Evolutionary conservation across 1,140 invertebrate genomes (phyloP), one percentile per base, ranked within the genome.

Genomic region (Zaprionus kolodkinae): DNA sequence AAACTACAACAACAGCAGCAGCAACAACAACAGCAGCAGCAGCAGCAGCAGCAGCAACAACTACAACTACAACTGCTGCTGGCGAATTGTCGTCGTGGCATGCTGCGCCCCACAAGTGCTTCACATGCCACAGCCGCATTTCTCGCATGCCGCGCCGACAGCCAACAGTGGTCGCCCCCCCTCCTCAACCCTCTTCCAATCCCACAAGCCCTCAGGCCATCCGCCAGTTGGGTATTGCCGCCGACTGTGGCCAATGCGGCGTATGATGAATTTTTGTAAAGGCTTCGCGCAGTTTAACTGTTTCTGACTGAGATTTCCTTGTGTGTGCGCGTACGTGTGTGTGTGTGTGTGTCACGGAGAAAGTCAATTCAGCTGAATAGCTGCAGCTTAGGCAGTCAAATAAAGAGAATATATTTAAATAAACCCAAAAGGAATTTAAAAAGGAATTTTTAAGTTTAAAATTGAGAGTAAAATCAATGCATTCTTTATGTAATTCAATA

Each of bases 211-310:
- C 27, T n/a, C 30, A 9, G n/a, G 21, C 48, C 7, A 6, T 2
- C 36, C 25, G 55, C 25, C 30, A 52, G 55, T 27, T 25, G 72
- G 33, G 35, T 33, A 63, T 35, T 12, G 61, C 63, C 62, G 63
- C 50, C 48, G 56, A 76, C 76, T 57, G 76, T 60, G 84, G 72
- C 73, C 84, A 87, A 78, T 81, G 84, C 86, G 84, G 84, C 84
- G 84, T 88, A 88, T 87, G 84, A 87, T 83, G 77, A 83, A 87
- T 83, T 87, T 86, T 71, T 70, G 68, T 72, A 70, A 63, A 72
- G 43, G 67, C 65, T 59, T 72, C 67, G 61, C 45, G 40, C 27
- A 56, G 35, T 66, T 63, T 40, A 52, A 54, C 38, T 63, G 35
- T 48, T 65, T 30, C 38, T 62, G 21, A 57, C 70, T 60, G 54